phyloP scores from a whole-genome alignment of 2,797 vertebrate species.

The Microcaecilia unicolor region DNA sequence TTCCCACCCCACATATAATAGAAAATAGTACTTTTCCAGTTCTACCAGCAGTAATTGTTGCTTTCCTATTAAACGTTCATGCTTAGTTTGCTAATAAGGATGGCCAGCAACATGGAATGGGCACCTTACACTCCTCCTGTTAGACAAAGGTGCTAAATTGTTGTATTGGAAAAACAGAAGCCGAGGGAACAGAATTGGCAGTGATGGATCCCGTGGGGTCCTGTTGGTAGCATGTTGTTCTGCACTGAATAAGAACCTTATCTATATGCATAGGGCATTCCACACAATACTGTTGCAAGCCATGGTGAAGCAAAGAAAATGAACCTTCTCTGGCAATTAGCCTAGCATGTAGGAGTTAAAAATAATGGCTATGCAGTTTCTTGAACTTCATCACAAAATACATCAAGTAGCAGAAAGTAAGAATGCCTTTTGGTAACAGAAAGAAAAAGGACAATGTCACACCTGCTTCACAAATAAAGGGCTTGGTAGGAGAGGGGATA shows the following conservation, averaged over 20 bases:
- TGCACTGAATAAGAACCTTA: no score
- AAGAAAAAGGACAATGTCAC: not conserved
- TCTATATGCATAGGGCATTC: not conserved
- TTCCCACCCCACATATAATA: no score
- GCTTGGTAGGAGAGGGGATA: not conserved
- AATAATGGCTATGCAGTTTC: not conserved
- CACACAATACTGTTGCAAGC: not conserved
- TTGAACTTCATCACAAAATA: not conserved
- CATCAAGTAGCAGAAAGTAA: not conserved
- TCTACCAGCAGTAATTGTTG: no score
- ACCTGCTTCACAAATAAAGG: not conserved
- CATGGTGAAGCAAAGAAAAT: not conserved
- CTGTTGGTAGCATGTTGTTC: not conserved
- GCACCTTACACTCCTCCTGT: no score
- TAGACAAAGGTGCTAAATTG: no score
- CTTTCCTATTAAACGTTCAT: no score
- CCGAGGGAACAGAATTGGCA: no score
- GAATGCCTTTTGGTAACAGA: not conserved
- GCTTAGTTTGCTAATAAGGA: no score
- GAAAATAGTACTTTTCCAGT: no score
- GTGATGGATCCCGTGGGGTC: not conserved
- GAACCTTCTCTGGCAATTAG: no score
- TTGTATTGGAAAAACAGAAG: no score
- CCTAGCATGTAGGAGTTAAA: not conserved
- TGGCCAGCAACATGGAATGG: no score